Conservation (phyloP, 2,113 vertebrate genomes). For the Urocolius indicus region DNA sequence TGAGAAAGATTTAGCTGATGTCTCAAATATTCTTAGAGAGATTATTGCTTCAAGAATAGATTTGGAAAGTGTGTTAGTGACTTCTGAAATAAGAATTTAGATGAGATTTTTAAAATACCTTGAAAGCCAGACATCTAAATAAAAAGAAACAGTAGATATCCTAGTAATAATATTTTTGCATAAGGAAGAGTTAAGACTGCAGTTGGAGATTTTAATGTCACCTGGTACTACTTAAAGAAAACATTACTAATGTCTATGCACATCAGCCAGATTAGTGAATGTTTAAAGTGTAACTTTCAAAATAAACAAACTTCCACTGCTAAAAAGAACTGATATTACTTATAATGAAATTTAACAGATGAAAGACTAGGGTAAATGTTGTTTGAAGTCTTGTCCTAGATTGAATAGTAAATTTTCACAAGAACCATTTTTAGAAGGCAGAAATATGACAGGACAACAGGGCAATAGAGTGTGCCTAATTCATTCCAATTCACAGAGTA, state of each 20-base stretch:
- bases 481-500: slow-evolving; percentile 76
- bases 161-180: neutral
- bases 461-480: slow-evolving; percentile 68
- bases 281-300: slow-evolving; percentile 13
- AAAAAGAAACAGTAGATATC: neutral
- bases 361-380: slow-evolving; percentile 60
- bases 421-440: slow-evolving; percentile 61
- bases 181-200: neutral
- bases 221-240: neutral
- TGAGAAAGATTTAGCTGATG: neutral
- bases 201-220: neutral
- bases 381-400: slow-evolving; percentile 51
- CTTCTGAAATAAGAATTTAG: neutral
- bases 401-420: slow-evolving; percentile 54
- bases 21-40: neutral
- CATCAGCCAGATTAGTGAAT: neutral
- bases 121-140: neutral
- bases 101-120: neutral
- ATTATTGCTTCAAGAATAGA: neutral
- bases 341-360: slow-evolving; percentile 73
- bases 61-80: neutral
- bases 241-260: neutral
- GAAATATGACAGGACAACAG: slow-evolving; percentile 61
- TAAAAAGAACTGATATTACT: slow-evolving; percentile 55
- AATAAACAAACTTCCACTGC: slow-evolving; percentile 35